These are phyloP conservation scores for Pantala flavescens DNA, from an alignment of 1,140 invertebrate genomes.

Conservation along the genomic window DNA sequence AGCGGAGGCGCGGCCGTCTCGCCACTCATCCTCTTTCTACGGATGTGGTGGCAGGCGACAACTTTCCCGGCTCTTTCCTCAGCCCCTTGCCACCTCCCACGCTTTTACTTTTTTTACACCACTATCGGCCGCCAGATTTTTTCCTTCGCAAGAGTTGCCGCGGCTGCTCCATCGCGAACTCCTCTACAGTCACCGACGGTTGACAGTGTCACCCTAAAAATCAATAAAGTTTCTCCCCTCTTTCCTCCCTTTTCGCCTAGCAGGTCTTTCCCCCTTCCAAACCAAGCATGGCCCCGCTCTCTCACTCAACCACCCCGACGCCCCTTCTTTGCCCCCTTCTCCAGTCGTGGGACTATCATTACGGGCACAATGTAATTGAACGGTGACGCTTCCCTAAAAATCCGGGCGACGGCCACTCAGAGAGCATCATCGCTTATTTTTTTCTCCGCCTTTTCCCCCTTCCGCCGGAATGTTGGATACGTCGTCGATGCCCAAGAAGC, in stretches of 20 bases:
- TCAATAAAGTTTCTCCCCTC: slow-evolving; percentile 47
- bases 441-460: background rate
- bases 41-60: slow-evolving; percentile 17
- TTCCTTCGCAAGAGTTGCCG: slow-evolving; percentile 32
- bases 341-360: slow-evolving; percentile 23
- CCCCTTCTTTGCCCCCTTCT: slow-evolving; percentile 2
- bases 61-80: slow-evolving; percentile 18
- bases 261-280: slow-evolving; percentile 7
- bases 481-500: background rate
- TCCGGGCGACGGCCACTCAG: slow-evolving; percentile 20
- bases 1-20: slow-evolving; percentile 28
- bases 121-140: slow-evolving; percentile 25
- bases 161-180: slow-evolving; percentile 35
- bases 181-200: slow-evolving; percentile 26
- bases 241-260: slow-evolving; percentile 28
- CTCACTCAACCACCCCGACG: background rate
- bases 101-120: slow-evolving; percentile 21
- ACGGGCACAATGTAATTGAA: slow-evolving; percentile 26
- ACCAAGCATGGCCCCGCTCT: slow-evolving; percentile 5
- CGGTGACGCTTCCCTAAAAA: slow-evolving; percentile 24
- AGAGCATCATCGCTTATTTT: slow-evolving; percentile 18
- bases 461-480: background rate
- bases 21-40: slow-evolving; percentile 28
- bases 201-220: slow-evolving; percentile 56
- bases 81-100: slow-evolving; percentile 20